Conservation (phyloP, 2,888 invertebrate genomes). For the Sussaba pulchella region DNA sequence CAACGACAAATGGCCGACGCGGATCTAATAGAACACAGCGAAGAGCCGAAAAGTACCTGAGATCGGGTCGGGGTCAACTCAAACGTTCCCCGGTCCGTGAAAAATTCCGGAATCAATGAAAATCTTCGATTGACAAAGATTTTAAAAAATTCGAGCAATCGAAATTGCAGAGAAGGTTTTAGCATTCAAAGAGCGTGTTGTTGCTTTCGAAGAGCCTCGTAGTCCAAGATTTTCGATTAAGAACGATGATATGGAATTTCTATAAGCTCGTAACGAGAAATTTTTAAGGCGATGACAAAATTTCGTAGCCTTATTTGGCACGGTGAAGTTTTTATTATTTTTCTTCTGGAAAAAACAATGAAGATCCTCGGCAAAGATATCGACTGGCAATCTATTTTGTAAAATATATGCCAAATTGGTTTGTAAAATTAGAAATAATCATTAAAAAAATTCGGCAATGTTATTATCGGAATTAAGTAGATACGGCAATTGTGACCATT, state of each 20-base stretch:
- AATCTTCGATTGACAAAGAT: conserved; percentile 66
- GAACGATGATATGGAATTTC: neutral
- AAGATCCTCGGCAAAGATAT: conserved; percentile 18
- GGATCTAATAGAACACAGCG: conserved; percentile 80
- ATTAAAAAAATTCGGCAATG: conserved; percentile 9
- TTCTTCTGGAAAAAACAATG: conserved; percentile 16
- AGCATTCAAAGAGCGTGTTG: conserved; percentile 86
- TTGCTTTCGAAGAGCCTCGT: conserved; percentile 84
- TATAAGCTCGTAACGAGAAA: neutral
- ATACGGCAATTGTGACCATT: conserved; percentile 6
- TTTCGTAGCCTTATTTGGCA: neutral
- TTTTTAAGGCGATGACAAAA: neutral
- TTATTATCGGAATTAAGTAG: conserved; percentile 24
- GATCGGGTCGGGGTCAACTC: conserved; percentile 77
- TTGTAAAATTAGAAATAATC: conserved; percentile 24
- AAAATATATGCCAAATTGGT: conserved; percentile 26
- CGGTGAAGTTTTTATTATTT: too few relatives aligned
- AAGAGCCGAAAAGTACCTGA: conserved; percentile 78
- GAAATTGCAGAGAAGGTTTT: conserved; percentile 81
- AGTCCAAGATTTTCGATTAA: conserved; percentile 70
- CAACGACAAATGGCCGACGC: conserved; percentile 72
- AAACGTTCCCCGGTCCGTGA: conserved; percentile 72
- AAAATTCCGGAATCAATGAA: conserved; percentile 67
- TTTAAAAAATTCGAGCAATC: conserved; percentile 71
- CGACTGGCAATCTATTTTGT: conserved; percentile 58